Evolutionary conservation across 2,888 invertebrate genomes (phyloP).

Genomic region (Drosophila histrio): DNA sequence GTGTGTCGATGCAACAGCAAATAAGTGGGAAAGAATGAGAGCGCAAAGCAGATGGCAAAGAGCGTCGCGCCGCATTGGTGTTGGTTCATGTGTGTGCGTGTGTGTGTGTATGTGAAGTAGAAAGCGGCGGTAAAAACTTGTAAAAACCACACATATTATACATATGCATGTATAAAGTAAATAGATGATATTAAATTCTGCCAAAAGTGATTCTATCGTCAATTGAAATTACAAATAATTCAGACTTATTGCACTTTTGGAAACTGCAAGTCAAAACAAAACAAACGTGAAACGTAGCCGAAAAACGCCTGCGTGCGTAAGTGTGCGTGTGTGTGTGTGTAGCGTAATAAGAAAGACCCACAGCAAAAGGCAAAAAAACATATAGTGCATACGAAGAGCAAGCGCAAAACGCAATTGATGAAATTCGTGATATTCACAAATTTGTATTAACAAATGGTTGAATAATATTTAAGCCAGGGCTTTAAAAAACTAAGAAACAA

Average conservation of each 20-base stretch:
- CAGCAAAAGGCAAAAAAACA: conserved; percentile 45
- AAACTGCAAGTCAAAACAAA: conserved; percentile 57
- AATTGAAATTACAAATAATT: conserved; percentile 22
- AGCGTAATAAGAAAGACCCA: conserved; percentile 47
- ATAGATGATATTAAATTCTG: conserved; percentile 15
- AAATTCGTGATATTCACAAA: conserved; percentile 66
- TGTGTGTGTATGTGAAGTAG: conserved; percentile 64
- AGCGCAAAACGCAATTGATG: conserved; percentile 58
- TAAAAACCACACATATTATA: conserved; percentile 45
- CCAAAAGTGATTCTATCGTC: conserved; percentile 22
- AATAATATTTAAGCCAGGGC: conserved; percentile 61
- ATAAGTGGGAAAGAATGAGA: conserved; percentile 77
- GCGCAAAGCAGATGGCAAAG: conserved; percentile 76
- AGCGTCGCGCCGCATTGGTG: conserved; percentile 70
- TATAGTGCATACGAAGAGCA: conserved; percentile 62
- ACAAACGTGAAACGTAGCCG: conserved; percentile 62
- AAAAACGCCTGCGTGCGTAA: conserved; percentile 46
- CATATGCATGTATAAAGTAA: conserved; percentile 7
- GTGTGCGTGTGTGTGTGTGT: conserved; percentile 40
- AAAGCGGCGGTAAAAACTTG: conserved; percentile 78
- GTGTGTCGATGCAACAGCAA: conserved; percentile 65
- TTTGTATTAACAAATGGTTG: conserved; percentile 59
- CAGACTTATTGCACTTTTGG: conserved; percentile 22
- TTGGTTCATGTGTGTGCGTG: conserved; percentile 48
- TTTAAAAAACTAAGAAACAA: conserved; percentile 26